Evolutionary conservation across 2,113 vertebrate species (phyloP).

Genomic region (Piliocolobus tephrosceles): DNA sequence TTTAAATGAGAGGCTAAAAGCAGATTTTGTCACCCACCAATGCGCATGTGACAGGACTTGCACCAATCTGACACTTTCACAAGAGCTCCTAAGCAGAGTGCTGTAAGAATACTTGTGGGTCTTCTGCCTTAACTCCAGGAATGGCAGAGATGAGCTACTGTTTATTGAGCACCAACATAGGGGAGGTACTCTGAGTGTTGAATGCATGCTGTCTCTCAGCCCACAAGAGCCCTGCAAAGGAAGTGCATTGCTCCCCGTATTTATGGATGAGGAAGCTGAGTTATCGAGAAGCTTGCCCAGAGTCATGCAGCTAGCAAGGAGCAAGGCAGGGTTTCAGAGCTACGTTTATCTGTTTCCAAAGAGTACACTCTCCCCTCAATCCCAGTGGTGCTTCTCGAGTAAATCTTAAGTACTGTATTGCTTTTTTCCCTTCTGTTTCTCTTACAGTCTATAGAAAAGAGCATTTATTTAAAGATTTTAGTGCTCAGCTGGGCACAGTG

Average conservation of each 20-base stretch:
- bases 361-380: background rate
- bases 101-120: background rate
- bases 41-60: background rate
- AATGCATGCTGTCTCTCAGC: background rate
- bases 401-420: background rate
- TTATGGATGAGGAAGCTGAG: background rate
- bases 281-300: background rate
- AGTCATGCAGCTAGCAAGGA: background rate
- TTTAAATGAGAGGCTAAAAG: background rate
- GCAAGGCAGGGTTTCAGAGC: background rate
- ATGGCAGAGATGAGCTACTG: background rate
- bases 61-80: background rate
- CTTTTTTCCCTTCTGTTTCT: background rate
- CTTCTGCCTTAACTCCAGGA: background rate
- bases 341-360: background rate
- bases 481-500: background rate
- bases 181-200: background rate
- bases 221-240: background rate
- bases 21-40: background rate
- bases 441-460: background rate
- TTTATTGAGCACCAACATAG: background rate
- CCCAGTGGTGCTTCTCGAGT: background rate
- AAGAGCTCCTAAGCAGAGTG: background rate
- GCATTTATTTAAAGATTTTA: background rate
- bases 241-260: background rate